phyloP scores from a whole-genome alignment of 2,113 vertebrate species.

The Stercorarius parasiticus region DNA sequence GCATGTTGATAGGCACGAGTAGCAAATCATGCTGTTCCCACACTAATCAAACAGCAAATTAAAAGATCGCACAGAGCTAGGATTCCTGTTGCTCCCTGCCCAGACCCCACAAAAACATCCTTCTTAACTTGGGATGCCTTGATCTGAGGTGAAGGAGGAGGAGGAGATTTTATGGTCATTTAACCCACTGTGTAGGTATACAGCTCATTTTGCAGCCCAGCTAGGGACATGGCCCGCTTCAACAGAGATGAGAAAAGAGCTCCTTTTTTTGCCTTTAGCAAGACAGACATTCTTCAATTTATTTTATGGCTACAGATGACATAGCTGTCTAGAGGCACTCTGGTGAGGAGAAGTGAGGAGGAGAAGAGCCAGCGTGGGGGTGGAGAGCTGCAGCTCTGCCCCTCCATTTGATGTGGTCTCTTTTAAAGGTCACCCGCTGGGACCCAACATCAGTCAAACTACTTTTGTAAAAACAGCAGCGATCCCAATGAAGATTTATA shows the following conservation, averaged over 20 bases:
- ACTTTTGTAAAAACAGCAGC: slow-evolving; percentile 29
- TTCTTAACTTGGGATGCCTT: background rate
- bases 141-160: background rate
- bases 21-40: background rate
- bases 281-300: slow-evolving; percentile 19
- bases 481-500: slow-evolving; percentile 48
- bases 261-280: background rate
- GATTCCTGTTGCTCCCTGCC: background rate
- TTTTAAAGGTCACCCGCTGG: slow-evolving; percentile 21
- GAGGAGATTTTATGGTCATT: background rate
- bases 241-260: background rate
- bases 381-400: background rate
- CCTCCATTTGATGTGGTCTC: slow-evolving; percentile 22
- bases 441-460: background rate
- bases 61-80: background rate
- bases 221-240: accelerated
- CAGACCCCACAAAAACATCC: background rate
- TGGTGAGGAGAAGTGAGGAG: background rate
- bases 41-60: background rate
- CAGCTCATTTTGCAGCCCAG: background rate
- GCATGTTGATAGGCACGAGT: background rate
- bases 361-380: background rate
- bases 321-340: slow-evolving; percentile 4
- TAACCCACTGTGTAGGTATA: background rate
- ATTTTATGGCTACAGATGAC: slow-evolving; percentile 34